Base-by-base conservation (phyloP, 1,140 invertebrate species). In the Micrasema minimum region DNA sequence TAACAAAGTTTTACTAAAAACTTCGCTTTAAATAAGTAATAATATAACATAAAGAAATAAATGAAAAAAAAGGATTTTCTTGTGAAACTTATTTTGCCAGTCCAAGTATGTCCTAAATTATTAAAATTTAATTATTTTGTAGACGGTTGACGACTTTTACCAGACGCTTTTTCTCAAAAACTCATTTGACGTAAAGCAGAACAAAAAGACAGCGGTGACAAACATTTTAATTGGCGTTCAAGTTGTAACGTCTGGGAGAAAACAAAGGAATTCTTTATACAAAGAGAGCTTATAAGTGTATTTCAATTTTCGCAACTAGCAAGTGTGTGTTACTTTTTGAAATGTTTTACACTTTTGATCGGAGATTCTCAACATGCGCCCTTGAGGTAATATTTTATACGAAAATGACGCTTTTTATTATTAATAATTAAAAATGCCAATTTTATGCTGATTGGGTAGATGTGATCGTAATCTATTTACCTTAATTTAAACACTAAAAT, bases 201-300 rank as follows among this genome's bases (percentile, higher is more conserved):
- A 37, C n/a, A n/a, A 2, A 12, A 23, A 18, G 7, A 55, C 0
- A 14, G 16, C 12, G 53, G 31, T 35, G 53, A 35, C 53, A 35
- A 35, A 38, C 14, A 12, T 57, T 51, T 51, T 57, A 57, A 57
- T 57, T 57, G 53, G 53, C 31, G 23, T 37, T 57, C 31, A 22
- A n/a, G n/a, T n/a, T n/a, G n/a, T 35, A 20, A 2, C 26, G 53
- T 35, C 53, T 18, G 14, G n/a, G 50, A 16, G 12, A 14, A 6
- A n/a, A 14, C 35, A 23, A 57, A 57, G 16, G 53, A 14, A 1
- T 37, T 57, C 37, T 31, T 57, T 35, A 31, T 16, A 37, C 35
- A 23, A 35, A 35, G 53, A 57, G 37, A 38, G 16, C 26, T 57
- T 57, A 37, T 37, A 57, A 57, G 53, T 57, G 53, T 57, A 38